These are phyloP conservation scores for Conops quadrifasciatus DNA, from an alignment of 2,888 invertebrate species.

Conservation along the genomic window DNA sequence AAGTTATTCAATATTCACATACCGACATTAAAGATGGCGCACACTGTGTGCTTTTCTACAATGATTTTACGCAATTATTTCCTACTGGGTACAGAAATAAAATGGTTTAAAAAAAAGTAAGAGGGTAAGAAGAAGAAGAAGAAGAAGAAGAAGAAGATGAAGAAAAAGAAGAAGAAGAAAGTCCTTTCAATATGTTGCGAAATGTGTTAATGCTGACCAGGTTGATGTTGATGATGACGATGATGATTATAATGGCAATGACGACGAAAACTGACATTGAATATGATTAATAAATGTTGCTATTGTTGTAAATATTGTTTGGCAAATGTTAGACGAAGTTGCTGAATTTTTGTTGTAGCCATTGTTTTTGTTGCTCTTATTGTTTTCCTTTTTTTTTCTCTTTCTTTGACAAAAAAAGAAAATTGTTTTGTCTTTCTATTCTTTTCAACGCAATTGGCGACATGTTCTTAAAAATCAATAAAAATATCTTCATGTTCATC, in stretches of 20 bases:
- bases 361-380: slow-evolving; percentile 36
- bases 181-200: too few species aligned
- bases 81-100: too few species aligned
- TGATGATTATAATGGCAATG: background rate
- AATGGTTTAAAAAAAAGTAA: too few species aligned
- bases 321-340: too few species aligned
- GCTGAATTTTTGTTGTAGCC: too few species aligned
- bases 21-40: too few species aligned
- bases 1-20: too few species aligned
- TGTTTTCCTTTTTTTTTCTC: slow-evolving; percentile 15
- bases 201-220: background rate
- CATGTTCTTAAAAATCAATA: slow-evolving; percentile 27
- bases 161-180: too few species aligned
- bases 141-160: too few species aligned
- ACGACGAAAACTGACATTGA: slow-evolving; percentile 25
- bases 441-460: slow-evolving; percentile 20
- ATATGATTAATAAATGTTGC: slow-evolving; percentile 27
- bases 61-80: too few species aligned
- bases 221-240: background rate
- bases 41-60: too few species aligned
- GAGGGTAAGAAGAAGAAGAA: too few species aligned
- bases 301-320: slow-evolving; percentile 9
- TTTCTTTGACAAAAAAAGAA: background rate
- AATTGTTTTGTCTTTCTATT: background rate
- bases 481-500: slow-evolving; percentile 12